Percentiles rank a stretch among this genome's conserved stretches.
Conservation (phyloP, 2,113 vertebrate genomes). For the Rhizomys pruinosus region DNA sequence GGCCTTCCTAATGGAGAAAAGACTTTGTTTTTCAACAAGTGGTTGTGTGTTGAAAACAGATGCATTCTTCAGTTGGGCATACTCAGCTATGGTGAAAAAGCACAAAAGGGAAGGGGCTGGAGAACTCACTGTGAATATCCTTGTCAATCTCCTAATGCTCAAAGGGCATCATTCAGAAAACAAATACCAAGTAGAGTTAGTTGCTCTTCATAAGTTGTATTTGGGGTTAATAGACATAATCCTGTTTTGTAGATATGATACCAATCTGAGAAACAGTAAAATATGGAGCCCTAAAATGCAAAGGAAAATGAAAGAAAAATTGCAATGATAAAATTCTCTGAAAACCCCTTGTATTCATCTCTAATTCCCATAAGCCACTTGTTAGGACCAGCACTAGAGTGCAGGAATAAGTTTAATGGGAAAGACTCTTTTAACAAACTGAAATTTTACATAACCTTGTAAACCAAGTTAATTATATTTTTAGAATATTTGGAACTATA, state of each 20-base stretch:
- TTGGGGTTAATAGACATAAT: background rate
- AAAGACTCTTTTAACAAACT: no score
- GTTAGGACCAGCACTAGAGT: rapidly evolving
- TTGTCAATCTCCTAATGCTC: rapidly evolving
- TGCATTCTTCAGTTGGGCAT: rapidly evolving
- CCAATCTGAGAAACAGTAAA: background rate
- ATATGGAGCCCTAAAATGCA: background rate
- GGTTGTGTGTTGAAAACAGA: background rate
- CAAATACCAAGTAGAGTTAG: background rate
- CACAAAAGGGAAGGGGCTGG: background rate
- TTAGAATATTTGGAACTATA: no score
- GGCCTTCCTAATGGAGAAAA: background rate
- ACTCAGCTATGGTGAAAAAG: rapidly evolving
- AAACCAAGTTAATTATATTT: no score
- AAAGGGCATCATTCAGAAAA: background rate
- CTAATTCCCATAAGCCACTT: background rate
- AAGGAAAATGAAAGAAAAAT: background rate
- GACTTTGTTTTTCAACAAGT: background rate
- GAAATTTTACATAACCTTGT: no score
- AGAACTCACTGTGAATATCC: background rate
- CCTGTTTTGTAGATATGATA: background rate
- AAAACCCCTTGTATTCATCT: background rate
- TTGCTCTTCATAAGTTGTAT: background rate
- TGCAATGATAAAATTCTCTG: background rate
- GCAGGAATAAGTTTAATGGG: no score